These are phyloP conservation scores for Cirrhinus mrigala DNA, from an alignment of 2,797 vertebrate genomes.

Conservation along the genomic window DNA sequence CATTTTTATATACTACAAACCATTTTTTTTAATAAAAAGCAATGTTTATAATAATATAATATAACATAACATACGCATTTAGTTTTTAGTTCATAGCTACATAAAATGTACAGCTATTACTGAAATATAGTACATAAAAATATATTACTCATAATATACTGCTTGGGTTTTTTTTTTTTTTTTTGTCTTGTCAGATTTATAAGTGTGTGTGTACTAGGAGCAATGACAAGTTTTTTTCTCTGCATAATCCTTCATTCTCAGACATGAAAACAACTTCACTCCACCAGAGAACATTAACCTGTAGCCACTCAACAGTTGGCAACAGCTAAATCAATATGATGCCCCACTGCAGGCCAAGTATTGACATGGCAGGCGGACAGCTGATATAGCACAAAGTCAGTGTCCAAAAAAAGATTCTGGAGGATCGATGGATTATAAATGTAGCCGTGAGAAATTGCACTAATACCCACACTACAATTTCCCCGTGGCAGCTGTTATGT, in stretches of 20 bases:
- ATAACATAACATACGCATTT: too few relatives aligned
- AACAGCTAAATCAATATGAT: conserved; percentile 64
- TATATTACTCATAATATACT: not conserved
- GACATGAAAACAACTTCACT: conserved; percentile 47
- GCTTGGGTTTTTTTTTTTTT: not conserved
- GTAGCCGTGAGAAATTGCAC: conserved; percentile 63
- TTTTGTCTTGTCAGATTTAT: not conserved
- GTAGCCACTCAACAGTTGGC: conserved; percentile 68
- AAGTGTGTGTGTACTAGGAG: not conserved
- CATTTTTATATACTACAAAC: too few relatives aligned
- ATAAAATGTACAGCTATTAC: not conserved
- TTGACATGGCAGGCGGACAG: conserved; percentile 61
- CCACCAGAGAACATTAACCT: conserved; percentile 58
- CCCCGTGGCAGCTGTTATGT: conserved; percentile 29
- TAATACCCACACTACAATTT: conserved; percentile 60
- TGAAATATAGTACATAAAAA: not conserved
- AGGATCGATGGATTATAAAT: conserved; percentile 66
- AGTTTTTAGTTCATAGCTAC: not conserved
- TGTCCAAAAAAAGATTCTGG: conserved; percentile 60
- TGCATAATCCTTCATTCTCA: conserved; percentile 24
- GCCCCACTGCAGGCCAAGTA: conserved; percentile 61
- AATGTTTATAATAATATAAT: too few relatives aligned
- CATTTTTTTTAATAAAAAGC: too few relatives aligned
- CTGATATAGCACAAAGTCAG: conserved; percentile 64
- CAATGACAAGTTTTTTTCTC: not conserved